Evolutionary conservation across 2,888 invertebrate species (phyloP).

Genomic region (Chaetoderma sp.): DNA sequence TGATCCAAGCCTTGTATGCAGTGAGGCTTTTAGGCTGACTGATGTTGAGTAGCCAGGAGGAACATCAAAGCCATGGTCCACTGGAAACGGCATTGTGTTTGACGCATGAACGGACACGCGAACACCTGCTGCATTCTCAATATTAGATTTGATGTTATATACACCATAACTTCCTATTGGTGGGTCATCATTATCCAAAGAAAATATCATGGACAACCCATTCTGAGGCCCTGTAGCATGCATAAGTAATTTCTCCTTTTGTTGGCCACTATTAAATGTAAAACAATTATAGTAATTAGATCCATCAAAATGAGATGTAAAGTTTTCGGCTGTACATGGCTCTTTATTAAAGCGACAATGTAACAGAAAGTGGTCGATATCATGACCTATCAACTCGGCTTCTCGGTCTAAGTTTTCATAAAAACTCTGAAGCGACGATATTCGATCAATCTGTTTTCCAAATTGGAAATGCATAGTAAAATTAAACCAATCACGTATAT

Average conservation of each 20-base stretch:
- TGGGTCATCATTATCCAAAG: conserved; percentile 60
- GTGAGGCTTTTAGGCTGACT: conserved; percentile 54
- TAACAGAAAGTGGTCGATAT: conserved; percentile 53
- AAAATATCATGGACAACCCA: conserved; percentile 60
- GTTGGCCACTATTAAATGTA: conserved; percentile 59
- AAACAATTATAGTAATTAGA: conserved; percentile 62
- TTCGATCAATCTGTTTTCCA: conserved; percentile 43
- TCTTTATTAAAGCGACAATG: conserved; percentile 56
- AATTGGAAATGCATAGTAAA: conserved; percentile 43
- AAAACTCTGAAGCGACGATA: conserved; percentile 54
- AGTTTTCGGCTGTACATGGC: conserved; percentile 48
- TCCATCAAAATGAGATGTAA: conserved; percentile 55
- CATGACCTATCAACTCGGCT: conserved; percentile 51
- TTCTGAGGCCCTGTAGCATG: conserved; percentile 62
- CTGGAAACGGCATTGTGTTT: conserved; percentile 62
- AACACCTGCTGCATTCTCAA: conserved; percentile 60
- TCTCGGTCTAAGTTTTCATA: conserved; percentile 59
- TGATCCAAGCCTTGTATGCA: conserved; percentile 48
- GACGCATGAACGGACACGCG: conserved; percentile 63
- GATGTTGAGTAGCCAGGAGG: conserved; percentile 64
- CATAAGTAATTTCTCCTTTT: conserved; percentile 46
- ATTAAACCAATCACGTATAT: conserved; percentile 45
- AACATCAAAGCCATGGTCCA: conserved; percentile 63
- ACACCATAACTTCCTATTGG: conserved; percentile 53
- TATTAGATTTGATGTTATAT: conserved; percentile 57